phyloP scores from a whole-genome alignment of 2,797 vertebrate genomes.

The Telmatherina bonti region DNA sequence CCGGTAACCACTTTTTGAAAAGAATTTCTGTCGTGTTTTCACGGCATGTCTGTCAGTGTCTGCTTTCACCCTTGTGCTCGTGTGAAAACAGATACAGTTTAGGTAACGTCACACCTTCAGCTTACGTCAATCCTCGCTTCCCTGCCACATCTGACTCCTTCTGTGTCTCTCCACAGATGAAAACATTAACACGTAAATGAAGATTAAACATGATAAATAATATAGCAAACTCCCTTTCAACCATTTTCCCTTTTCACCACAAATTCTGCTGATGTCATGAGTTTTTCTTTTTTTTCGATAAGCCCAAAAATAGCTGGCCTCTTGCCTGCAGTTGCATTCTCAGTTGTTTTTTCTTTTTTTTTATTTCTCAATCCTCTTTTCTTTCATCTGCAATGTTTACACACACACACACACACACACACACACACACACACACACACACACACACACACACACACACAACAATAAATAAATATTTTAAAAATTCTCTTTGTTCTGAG shows the following conservation, averaged over 20 bases:
- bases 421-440: constrained; percentile 14
- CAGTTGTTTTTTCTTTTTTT: constrained; percentile 37
- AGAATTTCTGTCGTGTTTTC: not conserved
- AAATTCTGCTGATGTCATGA: constrained; percentile 64
- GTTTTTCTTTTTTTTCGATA: constrained; percentile 57
- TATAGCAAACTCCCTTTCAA: constrained; percentile 5
- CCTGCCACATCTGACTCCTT: constrained; percentile 1
- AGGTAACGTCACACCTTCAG: constrained; percentile 60
- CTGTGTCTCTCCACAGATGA: constrained; percentile 25
- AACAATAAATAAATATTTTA: too few relatives aligned
- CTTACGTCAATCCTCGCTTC: constrained; percentile 57
- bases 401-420: constrained; percentile 14
- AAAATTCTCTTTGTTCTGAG: constrained; percentile 11
- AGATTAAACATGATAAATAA: constrained; percentile 43
- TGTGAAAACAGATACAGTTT: constrained; percentile 66
- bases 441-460: constrained; percentile 14
- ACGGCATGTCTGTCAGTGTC: constrained; percentile 19
- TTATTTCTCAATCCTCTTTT: constrained; percentile 24
- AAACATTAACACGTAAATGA: constrained; percentile 19
- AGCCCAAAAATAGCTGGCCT: constrained; percentile 62
- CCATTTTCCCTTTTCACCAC: constrained; percentile 18
- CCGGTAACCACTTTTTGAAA: not conserved
- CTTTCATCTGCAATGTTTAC: constrained; percentile 40
- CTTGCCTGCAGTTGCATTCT: constrained; percentile 33
- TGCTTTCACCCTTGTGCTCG: constrained; percentile 16